A percentile compares a stretch with the other conserved stretches of the same genome.
Evolutionary conservation across 2,113 vertebrate genomes (phyloP).

Genomic region (Paedocypris sp.): DNA sequence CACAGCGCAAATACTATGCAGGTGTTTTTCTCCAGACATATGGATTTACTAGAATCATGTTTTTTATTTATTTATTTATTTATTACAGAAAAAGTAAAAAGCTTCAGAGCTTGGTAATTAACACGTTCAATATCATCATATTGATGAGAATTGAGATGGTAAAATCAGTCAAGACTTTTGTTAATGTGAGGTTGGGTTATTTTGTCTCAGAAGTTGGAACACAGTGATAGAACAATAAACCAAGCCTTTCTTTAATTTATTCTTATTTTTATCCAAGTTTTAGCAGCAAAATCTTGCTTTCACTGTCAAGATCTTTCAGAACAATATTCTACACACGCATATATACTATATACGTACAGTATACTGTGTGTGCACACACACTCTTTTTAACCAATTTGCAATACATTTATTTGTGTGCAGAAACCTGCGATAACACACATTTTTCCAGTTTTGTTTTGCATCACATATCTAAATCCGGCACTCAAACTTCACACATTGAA

Average conservation of each 20-base stretch:
- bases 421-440: no score
- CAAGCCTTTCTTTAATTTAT: no score
- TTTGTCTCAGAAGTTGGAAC: neutral
- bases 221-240: neutral
- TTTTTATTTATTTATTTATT: slow-evolving; percentile 8
- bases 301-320: no score
- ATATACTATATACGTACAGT: no score
- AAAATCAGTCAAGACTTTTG: neutral
- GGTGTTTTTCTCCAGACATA: slow-evolving; percentile 13
- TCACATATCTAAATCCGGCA: no score
- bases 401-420: no score
- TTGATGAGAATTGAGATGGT: slow-evolving; percentile 62
- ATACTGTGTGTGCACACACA: no score
- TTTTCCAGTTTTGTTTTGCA: no score
- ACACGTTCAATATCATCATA: slow-evolving; percentile 67
- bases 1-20: slow-evolving; percentile 15
- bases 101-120: neutral
- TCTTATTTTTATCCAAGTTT: no score
- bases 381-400: no score
- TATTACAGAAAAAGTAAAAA: slow-evolving; percentile 11
- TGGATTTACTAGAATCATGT: neutral
- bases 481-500: neutral
- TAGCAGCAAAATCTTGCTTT: no score
- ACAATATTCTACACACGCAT: no score
- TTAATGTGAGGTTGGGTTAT: neutral